Evolutionary conservation across 2,113 vertebrate species (phyloP).

Genomic region (Orientallactaga bullata): DNA sequence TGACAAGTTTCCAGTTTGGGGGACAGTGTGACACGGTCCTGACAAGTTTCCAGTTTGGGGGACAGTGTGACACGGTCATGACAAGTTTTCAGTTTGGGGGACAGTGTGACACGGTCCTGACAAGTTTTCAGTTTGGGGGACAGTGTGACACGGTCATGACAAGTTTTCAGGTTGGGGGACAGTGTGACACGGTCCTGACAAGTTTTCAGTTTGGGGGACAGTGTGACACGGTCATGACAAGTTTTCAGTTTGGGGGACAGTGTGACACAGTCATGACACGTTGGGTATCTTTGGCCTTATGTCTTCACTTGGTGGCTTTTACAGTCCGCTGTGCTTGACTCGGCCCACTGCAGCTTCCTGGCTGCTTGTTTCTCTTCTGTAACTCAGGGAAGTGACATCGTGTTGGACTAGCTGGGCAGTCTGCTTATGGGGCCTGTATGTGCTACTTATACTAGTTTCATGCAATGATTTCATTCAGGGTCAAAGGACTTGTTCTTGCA

Average conservation of each 20-base stretch:
- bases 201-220: too few relatives aligned
- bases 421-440: fast-evolving
- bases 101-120: too few relatives aligned
- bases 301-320: background rate
- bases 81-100: too few relatives aligned
- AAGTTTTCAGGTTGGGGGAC: background rate
- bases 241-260: background rate
- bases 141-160: too few relatives aligned
- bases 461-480: background rate
- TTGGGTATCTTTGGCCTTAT: background rate
- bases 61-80: too few relatives aligned
- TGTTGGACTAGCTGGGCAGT: too few relatives aligned
- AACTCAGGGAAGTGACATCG: background rate
- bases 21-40: too few relatives aligned
- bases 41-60: too few relatives aligned
- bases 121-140: too few relatives aligned
- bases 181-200: background rate
- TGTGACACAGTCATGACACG: background rate
- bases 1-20: too few relatives aligned
- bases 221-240: background rate
- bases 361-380: background rate
- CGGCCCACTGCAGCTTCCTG: background rate
- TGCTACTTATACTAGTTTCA: background rate
- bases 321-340: background rate
- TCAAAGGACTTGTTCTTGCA: background rate